Evolutionary conservation across 2,797 vertebrate species (phyloP).

Genomic region (Scomberomorus guttatus): DNA sequence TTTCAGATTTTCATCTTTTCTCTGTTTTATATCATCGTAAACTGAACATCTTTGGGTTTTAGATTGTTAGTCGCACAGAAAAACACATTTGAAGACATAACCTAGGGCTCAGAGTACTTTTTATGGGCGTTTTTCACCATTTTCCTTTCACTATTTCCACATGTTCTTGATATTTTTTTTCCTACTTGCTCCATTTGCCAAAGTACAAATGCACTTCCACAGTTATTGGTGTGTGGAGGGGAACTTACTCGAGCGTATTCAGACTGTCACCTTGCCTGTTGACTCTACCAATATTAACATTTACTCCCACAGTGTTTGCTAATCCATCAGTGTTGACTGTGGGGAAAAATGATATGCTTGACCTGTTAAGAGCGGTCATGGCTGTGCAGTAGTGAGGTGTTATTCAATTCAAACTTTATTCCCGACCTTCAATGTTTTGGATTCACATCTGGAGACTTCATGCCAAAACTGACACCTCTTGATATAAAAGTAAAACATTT

Average conservation of each 20-base stretch:
- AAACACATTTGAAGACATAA: too few relatives aligned
- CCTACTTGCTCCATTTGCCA: conserved; percentile 1
- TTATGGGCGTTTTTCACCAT: too few relatives aligned
- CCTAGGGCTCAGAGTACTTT: too few relatives aligned
- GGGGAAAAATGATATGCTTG: conserved; percentile 28
- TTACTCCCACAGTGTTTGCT: conserved; percentile 64
- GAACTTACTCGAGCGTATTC: conserved; percentile 11
- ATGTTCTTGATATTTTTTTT: background rate
- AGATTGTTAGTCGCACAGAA: too few relatives aligned
- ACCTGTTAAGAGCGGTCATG: conserved; percentile 13
- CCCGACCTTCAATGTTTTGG: conserved; percentile 8
- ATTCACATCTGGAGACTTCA: background rate
- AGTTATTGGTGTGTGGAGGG: background rate
- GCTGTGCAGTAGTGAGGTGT: background rate
- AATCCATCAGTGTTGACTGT: conserved; percentile 53
- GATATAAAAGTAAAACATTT: background rate
- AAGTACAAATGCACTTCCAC: conserved; percentile 19
- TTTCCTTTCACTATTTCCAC: background rate
- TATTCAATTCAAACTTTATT: conserved; percentile 1
- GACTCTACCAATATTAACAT: conserved; percentile 74
- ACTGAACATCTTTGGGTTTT: too few relatives aligned
- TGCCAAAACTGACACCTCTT: background rate
- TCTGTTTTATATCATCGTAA: too few relatives aligned
- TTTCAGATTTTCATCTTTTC: too few relatives aligned
- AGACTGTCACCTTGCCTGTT: conserved; percentile 49